phyloP scores from a whole-genome alignment of 2,113 vertebrate species.

The Micromys minutus region DNA sequence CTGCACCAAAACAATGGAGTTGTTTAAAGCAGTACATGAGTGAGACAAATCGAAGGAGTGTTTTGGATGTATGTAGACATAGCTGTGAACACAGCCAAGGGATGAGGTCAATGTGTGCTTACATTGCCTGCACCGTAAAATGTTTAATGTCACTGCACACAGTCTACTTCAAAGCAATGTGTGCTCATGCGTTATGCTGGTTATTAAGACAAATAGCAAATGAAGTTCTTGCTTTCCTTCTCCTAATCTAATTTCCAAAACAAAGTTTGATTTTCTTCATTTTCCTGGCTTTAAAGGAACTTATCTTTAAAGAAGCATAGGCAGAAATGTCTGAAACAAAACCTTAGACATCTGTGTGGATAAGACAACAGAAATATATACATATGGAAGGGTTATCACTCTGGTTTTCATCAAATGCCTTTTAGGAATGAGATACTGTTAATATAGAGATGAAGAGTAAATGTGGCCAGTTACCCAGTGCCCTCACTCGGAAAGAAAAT shows the following conservation, averaged over 20 bases:
- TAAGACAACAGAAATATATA: background rate
- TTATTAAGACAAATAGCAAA: conserved; percentile 73
- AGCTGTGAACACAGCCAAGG: conserved; percentile 50
- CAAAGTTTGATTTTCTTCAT: conserved; percentile 60
- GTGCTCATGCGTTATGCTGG: conserved; percentile 28
- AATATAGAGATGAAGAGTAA: background rate
- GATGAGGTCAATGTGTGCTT: conserved; percentile 72
- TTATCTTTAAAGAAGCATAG: conserved; percentile 24
- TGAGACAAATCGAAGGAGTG: conserved; percentile 71
- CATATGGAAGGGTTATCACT: background rate
- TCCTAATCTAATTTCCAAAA: conserved; percentile 71
- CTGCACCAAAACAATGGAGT: conserved; percentile 56
- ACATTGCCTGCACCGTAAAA: conserved; percentile 57
- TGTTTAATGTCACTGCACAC: conserved; percentile 46
- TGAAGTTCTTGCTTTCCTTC: conserved; percentile 65
- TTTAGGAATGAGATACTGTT: conserved; percentile 7
- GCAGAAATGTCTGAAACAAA: conserved; percentile 49
- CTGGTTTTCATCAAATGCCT: background rate
- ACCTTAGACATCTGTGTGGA: background rate
- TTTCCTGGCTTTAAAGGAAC: conserved; percentile 45
- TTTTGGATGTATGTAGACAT: conserved; percentile 63
- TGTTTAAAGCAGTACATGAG: conserved; percentile 64
- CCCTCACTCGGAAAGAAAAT: background rate
- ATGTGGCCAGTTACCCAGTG: background rate
- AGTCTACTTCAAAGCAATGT: conserved; percentile 66